phyloP scores from a whole-genome alignment of 2,113 vertebrate genomes.

The Girardinichthys multiradiatus region DNA sequence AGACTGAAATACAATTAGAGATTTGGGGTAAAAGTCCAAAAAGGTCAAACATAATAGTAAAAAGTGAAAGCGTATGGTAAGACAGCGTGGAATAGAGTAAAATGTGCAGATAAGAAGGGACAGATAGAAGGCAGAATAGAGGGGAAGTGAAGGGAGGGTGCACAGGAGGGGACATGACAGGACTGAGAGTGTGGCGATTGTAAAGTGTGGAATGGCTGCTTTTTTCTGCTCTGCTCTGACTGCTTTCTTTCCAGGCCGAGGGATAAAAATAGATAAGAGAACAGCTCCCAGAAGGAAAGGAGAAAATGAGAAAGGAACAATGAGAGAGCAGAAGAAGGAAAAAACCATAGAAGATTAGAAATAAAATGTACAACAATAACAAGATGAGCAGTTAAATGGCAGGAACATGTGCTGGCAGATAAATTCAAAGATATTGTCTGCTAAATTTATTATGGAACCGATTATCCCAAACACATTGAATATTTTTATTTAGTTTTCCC shows the following conservation, averaged over 20 bases:
- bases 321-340: constrained; percentile 38
- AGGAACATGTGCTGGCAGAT: not conserved
- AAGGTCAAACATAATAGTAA: constrained; percentile 32
- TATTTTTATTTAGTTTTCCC: too few relatives aligned
- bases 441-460: not conserved
- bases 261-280: constrained; percentile 77
- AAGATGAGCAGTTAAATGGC: not conserved
- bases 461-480: not conserved
- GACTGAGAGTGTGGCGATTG: constrained; percentile 19
- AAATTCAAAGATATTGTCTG: not conserved
- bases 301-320: constrained; percentile 46
- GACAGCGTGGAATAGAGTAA: not conserved
- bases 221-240: constrained; percentile 32
- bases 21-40: constrained; percentile 8
- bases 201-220: constrained; percentile 30
- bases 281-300: constrained; percentile 69
- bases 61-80: constrained; percentile 2
- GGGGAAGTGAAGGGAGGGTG: not conserved
- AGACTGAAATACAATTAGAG: constrained; percentile 41
- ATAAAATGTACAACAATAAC: not conserved
- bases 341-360: constrained; percentile 26
- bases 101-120: not conserved
- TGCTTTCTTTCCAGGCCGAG: constrained; percentile 68
- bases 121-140: constrained; percentile 3
- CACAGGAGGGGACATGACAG: constrained; percentile 1